phyloP scores from a whole-genome alignment of 2,888 invertebrate species.

The Lithophane socia region DNA sequence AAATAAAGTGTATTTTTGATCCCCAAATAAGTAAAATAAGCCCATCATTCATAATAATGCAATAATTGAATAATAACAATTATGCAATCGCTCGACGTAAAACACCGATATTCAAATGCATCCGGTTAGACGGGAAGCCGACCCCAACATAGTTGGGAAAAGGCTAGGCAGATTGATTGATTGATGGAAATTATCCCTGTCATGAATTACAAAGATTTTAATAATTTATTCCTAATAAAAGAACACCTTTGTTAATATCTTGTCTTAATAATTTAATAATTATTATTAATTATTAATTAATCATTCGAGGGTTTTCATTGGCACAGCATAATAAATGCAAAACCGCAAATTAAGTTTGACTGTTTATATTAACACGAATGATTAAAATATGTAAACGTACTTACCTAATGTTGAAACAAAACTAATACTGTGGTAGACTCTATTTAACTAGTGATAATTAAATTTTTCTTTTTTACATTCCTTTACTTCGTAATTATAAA shows the following conservation, averaged over 20 bases:
- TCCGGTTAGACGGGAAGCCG: too few relatives aligned
- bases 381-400: neutral
- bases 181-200: neutral
- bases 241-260: neutral
- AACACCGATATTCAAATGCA: too few relatives aligned
- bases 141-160: too few relatives aligned
- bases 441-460: neutral
- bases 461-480: neutral
- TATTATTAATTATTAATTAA: too few relatives aligned
- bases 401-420: constrained; percentile 4
- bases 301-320: neutral
- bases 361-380: neutral
- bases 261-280: too few relatives aligned
- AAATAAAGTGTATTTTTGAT: too few relatives aligned
- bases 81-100: too few relatives aligned
- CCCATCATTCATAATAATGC: neutral
- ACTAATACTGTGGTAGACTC: constrained; percentile 4
- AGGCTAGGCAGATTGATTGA: too few relatives aligned
- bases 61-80: neutral
- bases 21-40: too few relatives aligned
- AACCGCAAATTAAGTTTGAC: neutral
- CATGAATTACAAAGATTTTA: neutral
- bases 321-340: neutral
- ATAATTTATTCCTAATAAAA: neutral
- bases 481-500: neutral